Evolutionary conservation across 2,888 invertebrate genomes (phyloP).

Genomic region (Hipparchia semele): DNA sequence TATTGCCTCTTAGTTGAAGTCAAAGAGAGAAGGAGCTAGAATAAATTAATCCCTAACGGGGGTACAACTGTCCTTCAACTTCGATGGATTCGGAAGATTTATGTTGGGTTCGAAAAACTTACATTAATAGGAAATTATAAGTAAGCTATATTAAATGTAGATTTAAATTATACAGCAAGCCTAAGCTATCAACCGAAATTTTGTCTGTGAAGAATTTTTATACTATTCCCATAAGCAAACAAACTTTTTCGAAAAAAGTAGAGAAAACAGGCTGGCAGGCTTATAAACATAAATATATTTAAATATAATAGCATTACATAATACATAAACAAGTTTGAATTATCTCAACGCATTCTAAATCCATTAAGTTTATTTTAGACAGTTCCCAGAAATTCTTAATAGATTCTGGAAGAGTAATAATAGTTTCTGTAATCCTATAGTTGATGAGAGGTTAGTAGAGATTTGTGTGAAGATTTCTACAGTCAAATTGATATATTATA

Average conservation of each 20-base stretch:
- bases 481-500: neutral
- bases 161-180: neutral
- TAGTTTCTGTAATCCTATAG: slow-evolving; percentile 12
- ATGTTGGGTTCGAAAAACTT: slow-evolving; percentile 37
- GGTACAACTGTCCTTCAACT: slow-evolving; percentile 61
- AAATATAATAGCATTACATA: neutral
- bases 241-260: neutral
- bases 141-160: slow-evolving; percentile 14
- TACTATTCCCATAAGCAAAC: neutral
- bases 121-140: slow-evolving; percentile 23
- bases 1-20: slow-evolving; percentile 45
- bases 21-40: slow-evolving; percentile 54
- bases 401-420: slow-evolving; percentile 4
- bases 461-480: neutral
- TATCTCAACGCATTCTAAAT: neutral
- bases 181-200: neutral
- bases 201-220: neutral
- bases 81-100: slow-evolving; percentile 59
- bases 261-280: neutral
- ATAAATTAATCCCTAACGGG: slow-evolving; percentile 59
- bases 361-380: slow-evolving; percentile 1
- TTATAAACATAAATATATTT: neutral
- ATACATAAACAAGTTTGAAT: neutral
- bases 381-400: slow-evolving; percentile 5
- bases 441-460: neutral